Percentiles rank a stretch among this genome's conserved stretches.
Evolutionary conservation across 2,113 vertebrate genomes (phyloP).

Genomic region (Scatophagus argus): DNA sequence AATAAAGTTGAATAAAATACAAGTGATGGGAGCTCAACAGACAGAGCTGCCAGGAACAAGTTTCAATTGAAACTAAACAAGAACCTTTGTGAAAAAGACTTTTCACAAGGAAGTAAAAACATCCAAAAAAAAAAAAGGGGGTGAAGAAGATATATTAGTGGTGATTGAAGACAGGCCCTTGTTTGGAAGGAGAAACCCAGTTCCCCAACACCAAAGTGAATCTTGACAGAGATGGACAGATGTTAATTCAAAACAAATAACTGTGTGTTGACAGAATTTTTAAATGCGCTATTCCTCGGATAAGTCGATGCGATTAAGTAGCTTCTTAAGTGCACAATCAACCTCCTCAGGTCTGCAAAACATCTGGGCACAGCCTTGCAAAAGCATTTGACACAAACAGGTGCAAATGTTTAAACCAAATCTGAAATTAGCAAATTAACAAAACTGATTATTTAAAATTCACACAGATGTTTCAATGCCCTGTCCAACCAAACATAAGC

Average conservation of each 20-base stretch:
- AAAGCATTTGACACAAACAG: not conserved
- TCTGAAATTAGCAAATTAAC: not conserved
- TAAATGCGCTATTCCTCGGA: not conserved
- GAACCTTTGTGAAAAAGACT: slow-evolving; percentile 46
- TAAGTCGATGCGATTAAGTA: not conserved
- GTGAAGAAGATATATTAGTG: slow-evolving; percentile 21
- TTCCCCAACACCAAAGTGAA: slow-evolving; percentile 2
- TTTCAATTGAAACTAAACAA: slow-evolving; percentile 80
- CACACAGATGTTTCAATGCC: not conserved
- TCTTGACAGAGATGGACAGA: not conserved
- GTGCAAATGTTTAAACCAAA: not conserved
- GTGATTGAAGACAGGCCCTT: not conserved
- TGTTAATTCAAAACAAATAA: not conserved
- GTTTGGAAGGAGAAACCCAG: not conserved
- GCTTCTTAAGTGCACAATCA: not conserved
- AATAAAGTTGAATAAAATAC: slow-evolving; percentile 18
- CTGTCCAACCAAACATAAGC: not conserved
- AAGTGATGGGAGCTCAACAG: slow-evolving; percentile 57
- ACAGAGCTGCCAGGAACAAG: slow-evolving; percentile 73
- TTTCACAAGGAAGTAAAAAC: slow-evolving; percentile 50
- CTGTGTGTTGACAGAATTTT: not conserved
- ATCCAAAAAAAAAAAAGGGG: too few relatives aligned
- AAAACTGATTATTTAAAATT: not conserved
- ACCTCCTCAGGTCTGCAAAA: slow-evolving; percentile 17
- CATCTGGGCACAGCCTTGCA: not conserved